Evolutionary conservation across 2,888 invertebrate genomes (phyloP), one percentile per base, ranked within the genome.

Genomic region (Clanis bilineata): DNA sequence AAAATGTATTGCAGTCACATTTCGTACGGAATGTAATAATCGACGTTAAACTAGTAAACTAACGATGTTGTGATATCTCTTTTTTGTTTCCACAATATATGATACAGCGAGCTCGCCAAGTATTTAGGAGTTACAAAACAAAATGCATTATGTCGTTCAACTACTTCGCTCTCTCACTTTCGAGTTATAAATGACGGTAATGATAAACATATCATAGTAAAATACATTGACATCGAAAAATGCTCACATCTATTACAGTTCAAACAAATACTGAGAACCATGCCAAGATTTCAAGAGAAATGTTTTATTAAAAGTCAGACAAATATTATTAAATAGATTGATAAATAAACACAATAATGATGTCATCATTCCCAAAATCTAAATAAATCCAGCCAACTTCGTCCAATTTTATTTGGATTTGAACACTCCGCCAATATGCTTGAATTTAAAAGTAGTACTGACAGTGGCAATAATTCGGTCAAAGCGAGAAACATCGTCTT

Each of bases 11-110:
- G 32, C 15, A 32, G 10, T 32, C 1, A 10, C 28, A 28, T 51
- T 51, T 9, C 18, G 28, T 32, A 10, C 28, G 51, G 18, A 51
- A 51, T 51, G 3, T 18, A 32, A 3, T 32, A 51, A 18, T 51
- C 10, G 18, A 51, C 32, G 32, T 51, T 9, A 32, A 51, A 51
- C 32, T 32, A 51, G 51, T 32, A 18, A 32, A 32, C 32, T 28
- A 32, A 51, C 32, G 32, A 51, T 51, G 51, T 51, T 51, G 28
- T 51, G 51, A 51, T 32, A 51, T 51, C 25, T 25, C 25, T 47
- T 47, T 32, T 51, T 51, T 18, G 51, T 51, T 32, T 32, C 10
- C 32, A 18, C 51, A 51, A 51, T 51, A 51, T 51, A 51, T 51
- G 51, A 51, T 32, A 32, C 51, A 32, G 51, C 4, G 51, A 18